Percentiles rank a stretch among this genome's conserved stretches.
These are phyloP conservation scores for Boloria euphrosyne DNA, from an alignment of 2,888 invertebrate genomes.

Conservation along the genomic window DNA sequence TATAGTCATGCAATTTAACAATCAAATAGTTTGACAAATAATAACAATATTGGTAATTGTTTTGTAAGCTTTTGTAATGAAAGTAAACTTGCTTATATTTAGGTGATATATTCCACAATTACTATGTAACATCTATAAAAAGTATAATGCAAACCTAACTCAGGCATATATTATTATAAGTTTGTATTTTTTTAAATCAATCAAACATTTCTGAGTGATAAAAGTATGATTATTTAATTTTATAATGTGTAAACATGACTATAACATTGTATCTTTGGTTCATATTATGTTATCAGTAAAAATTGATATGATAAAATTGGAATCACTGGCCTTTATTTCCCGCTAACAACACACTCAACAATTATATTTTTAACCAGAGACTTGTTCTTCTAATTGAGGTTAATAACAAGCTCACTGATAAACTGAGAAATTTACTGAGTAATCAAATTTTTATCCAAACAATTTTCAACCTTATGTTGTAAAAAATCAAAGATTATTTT, in stretches of 20 bases:
- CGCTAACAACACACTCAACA: slow-evolving; percentile 45
- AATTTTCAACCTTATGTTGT: slow-evolving; percentile 50
- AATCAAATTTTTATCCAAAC: slow-evolving; percentile 27
- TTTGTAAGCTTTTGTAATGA: no score
- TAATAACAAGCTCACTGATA: slow-evolving; percentile 56
- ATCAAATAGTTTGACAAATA: no score
- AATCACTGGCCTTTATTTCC: slow-evolving; percentile 52
- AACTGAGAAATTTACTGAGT: slow-evolving; percentile 43
- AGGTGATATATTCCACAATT: no score
- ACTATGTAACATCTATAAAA: no score
- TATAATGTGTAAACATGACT: slow-evolving; percentile 21
- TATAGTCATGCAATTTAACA: no score
- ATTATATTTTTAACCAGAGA: slow-evolving; percentile 59
- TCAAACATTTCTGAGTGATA: no score
- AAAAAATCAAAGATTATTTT: neutral
- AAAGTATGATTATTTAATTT: no score
- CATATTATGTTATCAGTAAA: slow-evolving; percentile 48
- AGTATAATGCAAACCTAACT: no score
- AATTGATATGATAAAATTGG: slow-evolving; percentile 50
- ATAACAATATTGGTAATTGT: no score
- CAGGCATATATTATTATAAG: neutral
- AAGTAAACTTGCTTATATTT: no score
- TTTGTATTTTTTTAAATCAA: neutral
- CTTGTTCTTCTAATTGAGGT: slow-evolving; percentile 64
- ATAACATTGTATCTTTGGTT: slow-evolving; percentile 44